A percentile compares a stretch with the other conserved stretches of the same genome.
Evolutionary conservation across 2,888 invertebrate species (phyloP).

Genomic region (Adelphocoris suturalis): DNA sequence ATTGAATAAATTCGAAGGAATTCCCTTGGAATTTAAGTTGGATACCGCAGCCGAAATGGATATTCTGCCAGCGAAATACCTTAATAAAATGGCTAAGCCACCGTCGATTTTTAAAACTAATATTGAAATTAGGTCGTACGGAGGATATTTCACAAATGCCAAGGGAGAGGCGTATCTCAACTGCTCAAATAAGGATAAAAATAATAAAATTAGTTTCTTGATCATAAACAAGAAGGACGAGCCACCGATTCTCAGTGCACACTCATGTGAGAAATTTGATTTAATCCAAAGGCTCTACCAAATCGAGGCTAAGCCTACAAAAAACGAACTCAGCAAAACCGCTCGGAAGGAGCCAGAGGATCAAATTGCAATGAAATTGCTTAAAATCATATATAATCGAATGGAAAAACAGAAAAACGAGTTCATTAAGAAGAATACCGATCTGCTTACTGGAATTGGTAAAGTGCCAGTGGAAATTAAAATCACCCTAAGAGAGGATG

Average conservation of each 20-base stretch:
- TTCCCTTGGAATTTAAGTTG: background rate
- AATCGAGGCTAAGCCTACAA: background rate
- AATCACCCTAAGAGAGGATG: background rate
- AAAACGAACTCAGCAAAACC: background rate
- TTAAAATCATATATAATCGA: background rate
- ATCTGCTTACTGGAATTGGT: conserved; percentile 5
- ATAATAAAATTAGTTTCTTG: conserved; percentile 19
- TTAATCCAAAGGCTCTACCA: background rate
- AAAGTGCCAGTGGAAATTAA: background rate
- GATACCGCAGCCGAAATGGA: background rate
- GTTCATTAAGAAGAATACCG: background rate
- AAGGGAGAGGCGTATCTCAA: conserved; percentile 26
- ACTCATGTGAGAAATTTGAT: background rate
- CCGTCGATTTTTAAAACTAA: background rate
- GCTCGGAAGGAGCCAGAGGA: background rate
- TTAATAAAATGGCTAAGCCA: background rate
- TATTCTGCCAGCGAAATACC: background rate
- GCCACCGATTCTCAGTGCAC: background rate
- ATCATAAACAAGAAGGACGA: background rate
- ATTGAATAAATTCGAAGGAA: background rate
- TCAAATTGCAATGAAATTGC: background rate
- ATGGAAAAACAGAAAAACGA: background rate
- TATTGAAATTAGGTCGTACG: background rate
- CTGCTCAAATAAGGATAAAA: conserved; percentile 41
- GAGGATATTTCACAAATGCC: background rate